These are phyloP conservation scores for Epistrophe grossulariae DNA, from an alignment of 2,888 invertebrate species.

Conservation along the genomic window DNA sequence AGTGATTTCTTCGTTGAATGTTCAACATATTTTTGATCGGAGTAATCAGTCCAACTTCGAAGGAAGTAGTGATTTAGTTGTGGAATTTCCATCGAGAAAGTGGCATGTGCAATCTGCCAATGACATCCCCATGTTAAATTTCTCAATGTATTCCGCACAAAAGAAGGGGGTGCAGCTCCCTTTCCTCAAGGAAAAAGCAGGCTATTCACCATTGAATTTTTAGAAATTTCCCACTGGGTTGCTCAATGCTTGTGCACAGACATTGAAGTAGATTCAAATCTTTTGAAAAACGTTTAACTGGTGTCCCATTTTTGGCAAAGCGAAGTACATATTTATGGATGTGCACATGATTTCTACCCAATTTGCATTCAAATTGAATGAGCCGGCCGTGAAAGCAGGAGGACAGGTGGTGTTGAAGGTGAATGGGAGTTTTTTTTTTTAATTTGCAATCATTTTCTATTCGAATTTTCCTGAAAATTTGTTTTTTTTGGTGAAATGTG, in stretches of 20 bases:
- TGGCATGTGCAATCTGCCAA: no score
- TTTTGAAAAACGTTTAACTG: constrained; percentile 65
- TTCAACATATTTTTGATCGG: no score
- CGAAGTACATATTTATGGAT: constrained; percentile 38
- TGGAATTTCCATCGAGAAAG: no score
- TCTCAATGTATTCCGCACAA: no score
- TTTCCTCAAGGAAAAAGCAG: no score
- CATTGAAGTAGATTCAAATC: constrained; percentile 61
- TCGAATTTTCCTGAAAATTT: constrained; percentile 32
- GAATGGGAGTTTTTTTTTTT: not conserved
- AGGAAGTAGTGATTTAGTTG: no score
- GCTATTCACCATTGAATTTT: no score
- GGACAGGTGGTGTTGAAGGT: not conserved
- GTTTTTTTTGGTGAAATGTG: not conserved
- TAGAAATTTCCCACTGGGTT: no score
- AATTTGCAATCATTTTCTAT: constrained; percentile 24
- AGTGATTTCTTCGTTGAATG: no score
- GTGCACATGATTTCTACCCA: constrained; percentile 57
- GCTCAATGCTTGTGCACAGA: constrained; percentile 26
- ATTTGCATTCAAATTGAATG: constrained; percentile 64
- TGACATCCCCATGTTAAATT: no score
- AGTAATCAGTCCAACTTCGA: no score
- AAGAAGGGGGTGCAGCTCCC: no score
- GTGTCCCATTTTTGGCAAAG: constrained; percentile 66
- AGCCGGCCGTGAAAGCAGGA: constrained; percentile 33